Base-by-base conservation (phyloP, 2,888 invertebrate species). In the Drosophila kuntzei region DNA sequence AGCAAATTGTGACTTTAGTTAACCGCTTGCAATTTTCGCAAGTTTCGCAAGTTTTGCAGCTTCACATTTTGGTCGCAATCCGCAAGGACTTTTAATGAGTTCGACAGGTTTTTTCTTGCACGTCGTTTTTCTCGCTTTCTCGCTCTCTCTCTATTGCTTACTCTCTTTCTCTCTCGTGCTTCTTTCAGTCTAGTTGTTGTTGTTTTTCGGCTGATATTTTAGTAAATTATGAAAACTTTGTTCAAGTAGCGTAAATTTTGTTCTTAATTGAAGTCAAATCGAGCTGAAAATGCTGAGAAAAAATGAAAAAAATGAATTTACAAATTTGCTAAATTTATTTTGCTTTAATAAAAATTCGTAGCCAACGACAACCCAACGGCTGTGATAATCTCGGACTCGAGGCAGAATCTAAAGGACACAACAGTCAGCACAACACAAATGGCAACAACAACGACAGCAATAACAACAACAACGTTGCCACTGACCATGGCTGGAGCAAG, bases 391-490 rank as follows among this genome's bases (percentile, higher is more conserved):
- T 89, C 91, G 69, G 92, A 92, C 86, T 92, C 92, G n/a, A 91
- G 92, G 82, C 92, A 90, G 71, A 92, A 92, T 88, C 90, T 92
- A 6, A 92, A 91, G 84, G 92, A 92, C 75, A 91, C 91, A 27
- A 92, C 93, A 65, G 91, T 92, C 29, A 92, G 93, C 74, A 90
- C 92, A 89, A 92, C 93, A 57, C 92, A 93, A 57, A 75, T 88
- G 69, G 87, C 92, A 41, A 90, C 92, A 58, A 84, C 91, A 44
- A 89, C 90, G 39, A 85, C 87, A 41, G 79, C 91, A 22, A 85
- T 91, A 61, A 82, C 85, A 59, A 77, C 83, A 5, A 80, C 85
- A 37, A 78, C 89, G 43, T 76, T 89, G 73, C 80, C 86, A 1
- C 74, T 81, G 25, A 73, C 89, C 2, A 59, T 87, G 67, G 78